phyloP scores from a whole-genome alignment of 37 sponge, comb jelly and placozoan species.

The Eunapius fragilis region DNA sequence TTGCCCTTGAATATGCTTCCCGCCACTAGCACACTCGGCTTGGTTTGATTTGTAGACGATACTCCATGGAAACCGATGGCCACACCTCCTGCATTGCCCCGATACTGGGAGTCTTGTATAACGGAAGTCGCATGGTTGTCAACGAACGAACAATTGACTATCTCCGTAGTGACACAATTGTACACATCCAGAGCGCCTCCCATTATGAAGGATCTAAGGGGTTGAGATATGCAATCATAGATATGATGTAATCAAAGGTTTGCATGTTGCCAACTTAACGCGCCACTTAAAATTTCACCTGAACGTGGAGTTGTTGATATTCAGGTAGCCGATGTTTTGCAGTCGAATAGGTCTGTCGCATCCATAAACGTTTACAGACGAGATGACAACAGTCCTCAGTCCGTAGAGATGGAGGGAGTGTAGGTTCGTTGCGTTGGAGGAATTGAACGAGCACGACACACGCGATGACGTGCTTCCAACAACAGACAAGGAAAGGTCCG shows the following conservation, averaged over 20 bases:
- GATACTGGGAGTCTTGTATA: no score
- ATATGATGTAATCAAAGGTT: no score
- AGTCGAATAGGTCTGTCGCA: background rate
- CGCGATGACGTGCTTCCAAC: background rate
- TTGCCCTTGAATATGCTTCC: background rate
- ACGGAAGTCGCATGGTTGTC: no score
- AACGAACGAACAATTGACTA: constrained; percentile 17
- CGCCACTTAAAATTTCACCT: background rate
- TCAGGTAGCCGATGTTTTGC: background rate
- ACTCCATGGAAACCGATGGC: no score
- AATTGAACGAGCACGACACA: background rate
- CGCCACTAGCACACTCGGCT: background rate
- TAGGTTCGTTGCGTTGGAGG: background rate
- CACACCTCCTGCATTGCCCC: no score
- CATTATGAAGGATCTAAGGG: no score
- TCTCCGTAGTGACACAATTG: background rate
- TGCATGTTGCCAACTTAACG: no score
- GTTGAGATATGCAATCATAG: no score
- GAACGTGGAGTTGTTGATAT: background rate
- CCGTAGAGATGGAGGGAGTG: background rate
- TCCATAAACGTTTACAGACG: background rate
- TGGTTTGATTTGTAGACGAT: background rate
- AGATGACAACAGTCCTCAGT: background rate
- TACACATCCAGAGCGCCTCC: constrained; percentile 19
- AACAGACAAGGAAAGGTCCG: background rate